Conservation (phyloP, 2,888 invertebrate genomes). For the Blomia tropicalis region DNA sequence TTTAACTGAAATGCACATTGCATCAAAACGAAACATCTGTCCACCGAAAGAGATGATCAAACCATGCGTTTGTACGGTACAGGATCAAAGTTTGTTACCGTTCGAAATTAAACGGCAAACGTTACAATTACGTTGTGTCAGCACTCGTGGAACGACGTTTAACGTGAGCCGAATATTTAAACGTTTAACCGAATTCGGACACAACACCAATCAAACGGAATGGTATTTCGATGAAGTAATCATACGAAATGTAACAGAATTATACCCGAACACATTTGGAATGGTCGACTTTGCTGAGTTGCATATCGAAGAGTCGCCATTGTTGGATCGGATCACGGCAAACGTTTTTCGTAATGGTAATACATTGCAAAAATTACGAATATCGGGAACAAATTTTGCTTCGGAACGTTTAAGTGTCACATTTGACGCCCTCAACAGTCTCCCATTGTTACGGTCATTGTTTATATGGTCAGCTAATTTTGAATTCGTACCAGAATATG, state of each 20-base stretch:
- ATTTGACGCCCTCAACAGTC: not conserved
- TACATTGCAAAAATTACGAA: slow-evolving; percentile 9
- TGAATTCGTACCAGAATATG: slow-evolving; percentile 5
- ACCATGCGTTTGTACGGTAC: slow-evolving; percentile 4
- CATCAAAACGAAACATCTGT: slow-evolving; percentile 4
- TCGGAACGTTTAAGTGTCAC: not conserved
- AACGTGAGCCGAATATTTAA: slow-evolving; percentile 7
- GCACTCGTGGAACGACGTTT: not conserved
- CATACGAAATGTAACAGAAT: not conserved
- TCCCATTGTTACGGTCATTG: not conserved
- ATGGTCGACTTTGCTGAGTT: slow-evolving; percentile 4
- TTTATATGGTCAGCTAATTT: slow-evolving; percentile 15
- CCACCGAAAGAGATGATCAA: slow-evolving; percentile 13
- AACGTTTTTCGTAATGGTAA: not conserved
- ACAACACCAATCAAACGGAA: not conserved
- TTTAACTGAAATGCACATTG: slow-evolving; percentile 8
- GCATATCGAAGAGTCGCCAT: not conserved
- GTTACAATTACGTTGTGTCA: slow-evolving; percentile 1
- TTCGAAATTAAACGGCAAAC: slow-evolving; percentile 3
- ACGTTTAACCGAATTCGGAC: not conserved
- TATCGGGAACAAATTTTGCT: not conserved
- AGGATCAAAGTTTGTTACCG: not conserved
- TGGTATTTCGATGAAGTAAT: slow-evolving; percentile 14
- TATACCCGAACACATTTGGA: not conserved
- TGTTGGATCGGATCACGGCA: not conserved